Evolutionary conservation across 2,888 invertebrate species (phyloP).

Genomic region (Tholera decimalis): DNA sequence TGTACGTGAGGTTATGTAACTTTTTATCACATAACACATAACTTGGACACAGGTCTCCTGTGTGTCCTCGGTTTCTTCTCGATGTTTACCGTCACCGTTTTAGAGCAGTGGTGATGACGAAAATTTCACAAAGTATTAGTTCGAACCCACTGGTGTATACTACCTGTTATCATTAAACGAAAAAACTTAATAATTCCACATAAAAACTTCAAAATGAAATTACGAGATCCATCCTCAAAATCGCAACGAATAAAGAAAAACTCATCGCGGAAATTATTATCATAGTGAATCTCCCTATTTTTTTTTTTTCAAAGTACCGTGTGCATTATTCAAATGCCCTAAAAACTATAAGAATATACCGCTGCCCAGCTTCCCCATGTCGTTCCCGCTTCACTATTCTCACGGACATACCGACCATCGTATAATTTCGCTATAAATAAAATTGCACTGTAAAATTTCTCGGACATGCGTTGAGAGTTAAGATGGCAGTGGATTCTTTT

Average conservation of each 20-base stretch:
- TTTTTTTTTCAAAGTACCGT: slow-evolving; percentile 58
- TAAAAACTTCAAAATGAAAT: not conserved
- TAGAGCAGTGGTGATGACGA: too few relatives aligned
- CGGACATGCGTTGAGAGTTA: slow-evolving; percentile 71
- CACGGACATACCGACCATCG: slow-evolving; percentile 78
- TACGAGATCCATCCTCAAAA: not conserved
- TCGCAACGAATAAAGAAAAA: not conserved
- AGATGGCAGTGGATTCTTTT: slow-evolving; percentile 62
- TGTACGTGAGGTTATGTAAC: too few relatives aligned
- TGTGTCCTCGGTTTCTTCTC: too few relatives aligned
- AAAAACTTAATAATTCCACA: not conserved
- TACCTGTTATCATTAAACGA: not conserved
- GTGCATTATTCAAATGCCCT: slow-evolving; percentile 68
- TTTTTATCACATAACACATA: too few relatives aligned
- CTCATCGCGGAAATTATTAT: slow-evolving; percentile 22
- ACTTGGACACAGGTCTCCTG: too few relatives aligned
- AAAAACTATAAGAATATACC: slow-evolving; percentile 65
- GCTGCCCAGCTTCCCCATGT: slow-evolving; percentile 50
- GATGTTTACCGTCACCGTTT: too few relatives aligned
- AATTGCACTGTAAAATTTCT: slow-evolving; percentile 87
- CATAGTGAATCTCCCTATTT: slow-evolving; percentile 46
- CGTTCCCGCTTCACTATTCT: slow-evolving; percentile 71
- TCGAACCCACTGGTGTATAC: too few relatives aligned
- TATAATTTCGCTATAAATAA: slow-evolving; percentile 90
- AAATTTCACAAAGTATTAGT: too few relatives aligned